phyloP scores from a whole-genome alignment of 2,797 vertebrate species.

The Myotis myotis region DNA sequence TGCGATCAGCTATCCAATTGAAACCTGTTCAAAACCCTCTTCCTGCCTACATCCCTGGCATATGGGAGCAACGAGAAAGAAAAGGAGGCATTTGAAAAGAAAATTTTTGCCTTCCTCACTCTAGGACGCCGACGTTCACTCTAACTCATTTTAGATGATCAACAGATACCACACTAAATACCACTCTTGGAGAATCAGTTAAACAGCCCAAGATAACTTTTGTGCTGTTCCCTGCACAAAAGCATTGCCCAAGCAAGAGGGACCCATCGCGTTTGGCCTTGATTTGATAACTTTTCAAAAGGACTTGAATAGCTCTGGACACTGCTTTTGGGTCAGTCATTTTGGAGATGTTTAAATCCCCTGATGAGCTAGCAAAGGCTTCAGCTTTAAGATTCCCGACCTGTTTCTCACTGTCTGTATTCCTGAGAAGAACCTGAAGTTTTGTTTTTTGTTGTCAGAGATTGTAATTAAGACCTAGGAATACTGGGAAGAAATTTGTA shows the following conservation, averaged over 20 bases:
- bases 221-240: neutral
- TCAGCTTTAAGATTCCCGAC: neutral
- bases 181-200: neutral
- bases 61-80: neutral
- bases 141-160: neutral
- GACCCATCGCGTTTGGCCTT: neutral
- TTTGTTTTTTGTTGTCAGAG: neutral
- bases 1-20: neutral
- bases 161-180: neutral
- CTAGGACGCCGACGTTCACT: neutral
- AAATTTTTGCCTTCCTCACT: neutral
- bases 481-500: neutral
- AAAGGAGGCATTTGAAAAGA: neutral
- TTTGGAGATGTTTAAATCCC: conserved; percentile 7
- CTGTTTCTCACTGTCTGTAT: neutral
- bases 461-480: neutral
- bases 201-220: neutral
- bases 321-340: neutral
- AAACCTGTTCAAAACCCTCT: neutral
- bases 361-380: neutral
- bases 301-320: neutral
- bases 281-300: neutral
- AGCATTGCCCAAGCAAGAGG: neutral
- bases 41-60: neutral
- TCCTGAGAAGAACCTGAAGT: neutral